Conservation (phyloP, 2,113 vertebrate genomes). For the Petaurus breviceps region DNA sequence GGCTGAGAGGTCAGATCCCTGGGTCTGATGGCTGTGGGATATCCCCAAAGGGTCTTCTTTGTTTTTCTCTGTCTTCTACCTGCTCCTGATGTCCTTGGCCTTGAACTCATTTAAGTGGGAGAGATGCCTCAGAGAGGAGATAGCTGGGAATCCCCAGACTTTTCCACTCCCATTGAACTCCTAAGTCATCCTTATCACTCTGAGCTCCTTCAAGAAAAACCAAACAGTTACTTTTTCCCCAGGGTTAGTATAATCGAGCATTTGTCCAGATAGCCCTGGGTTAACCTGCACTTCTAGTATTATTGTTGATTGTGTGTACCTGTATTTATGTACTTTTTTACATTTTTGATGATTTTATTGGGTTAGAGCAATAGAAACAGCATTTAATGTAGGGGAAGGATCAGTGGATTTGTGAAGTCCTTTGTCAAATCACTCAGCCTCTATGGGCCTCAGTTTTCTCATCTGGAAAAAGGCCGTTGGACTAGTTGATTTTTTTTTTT, state of each 20-base stretch:
- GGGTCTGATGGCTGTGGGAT: not conserved
- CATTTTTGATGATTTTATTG: not conserved
- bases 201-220: not conserved
- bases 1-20: not conserved
- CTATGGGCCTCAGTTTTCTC: not conserved
- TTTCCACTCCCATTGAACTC: not conserved
- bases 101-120: not conserved
- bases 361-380: not conserved
- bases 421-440: not conserved
- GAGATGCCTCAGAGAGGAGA: not conserved
- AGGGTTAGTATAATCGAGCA: not conserved
- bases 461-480: not conserved
- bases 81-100: not conserved
- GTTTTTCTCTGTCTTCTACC: not conserved
- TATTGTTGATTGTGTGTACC: not conserved
- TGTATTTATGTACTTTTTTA: not conserved
- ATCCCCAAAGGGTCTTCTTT: not conserved
- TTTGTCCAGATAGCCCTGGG: not conserved
- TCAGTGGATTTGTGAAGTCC: not conserved
- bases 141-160: not conserved
- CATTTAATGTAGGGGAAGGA: not conserved
- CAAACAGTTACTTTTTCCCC: not conserved
- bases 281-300: not conserved
- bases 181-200: not conserved
- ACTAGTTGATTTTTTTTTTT: not conserved